Evolutionary conservation across 2,888 invertebrate genomes (phyloP).

Genomic region (Caradrina kadenii): DNA sequence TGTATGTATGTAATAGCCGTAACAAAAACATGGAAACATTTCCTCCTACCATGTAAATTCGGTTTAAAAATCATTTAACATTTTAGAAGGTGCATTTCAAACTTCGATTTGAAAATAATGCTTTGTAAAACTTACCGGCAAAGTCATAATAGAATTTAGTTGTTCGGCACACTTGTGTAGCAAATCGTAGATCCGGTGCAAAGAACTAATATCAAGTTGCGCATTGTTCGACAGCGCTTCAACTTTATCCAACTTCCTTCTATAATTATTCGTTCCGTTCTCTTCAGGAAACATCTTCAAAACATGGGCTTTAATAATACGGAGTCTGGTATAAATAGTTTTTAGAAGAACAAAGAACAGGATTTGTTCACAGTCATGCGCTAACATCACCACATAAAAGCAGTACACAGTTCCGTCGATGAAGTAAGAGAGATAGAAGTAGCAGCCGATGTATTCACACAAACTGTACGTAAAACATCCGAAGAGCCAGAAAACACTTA

Average conservation of each 20-base stretch:
- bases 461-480: constrained; percentile 61
- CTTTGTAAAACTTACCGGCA: constrained; percentile 73
- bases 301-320: constrained; percentile 76
- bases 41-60: neutral
- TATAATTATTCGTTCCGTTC: constrained; percentile 44
- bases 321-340: constrained; percentile 72
- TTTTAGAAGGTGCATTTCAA: constrained; percentile 2
- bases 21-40: too few species aligned
- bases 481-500: constrained; percentile 60
- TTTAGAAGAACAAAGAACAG: constrained; percentile 73
- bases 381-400: constrained; percentile 65
- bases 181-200: constrained; percentile 78
- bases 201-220: constrained; percentile 71
- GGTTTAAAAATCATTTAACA: neutral
- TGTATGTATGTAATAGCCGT: too few species aligned
- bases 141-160: constrained; percentile 78
- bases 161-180: constrained; percentile 78
- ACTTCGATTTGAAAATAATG: constrained; percentile 32
- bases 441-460: constrained; percentile 67
- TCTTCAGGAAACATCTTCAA: constrained; percentile 66
- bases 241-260: constrained; percentile 61
- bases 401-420: constrained; percentile 46
- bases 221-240: constrained; percentile 74
- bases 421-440: constrained; percentile 52
- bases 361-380: constrained; percentile 77